Evolutionary conservation across 2,113 vertebrate genomes (phyloP), one percentile per base, ranked within the genome.

Genomic region (Sebastes schlegelii): DNA sequence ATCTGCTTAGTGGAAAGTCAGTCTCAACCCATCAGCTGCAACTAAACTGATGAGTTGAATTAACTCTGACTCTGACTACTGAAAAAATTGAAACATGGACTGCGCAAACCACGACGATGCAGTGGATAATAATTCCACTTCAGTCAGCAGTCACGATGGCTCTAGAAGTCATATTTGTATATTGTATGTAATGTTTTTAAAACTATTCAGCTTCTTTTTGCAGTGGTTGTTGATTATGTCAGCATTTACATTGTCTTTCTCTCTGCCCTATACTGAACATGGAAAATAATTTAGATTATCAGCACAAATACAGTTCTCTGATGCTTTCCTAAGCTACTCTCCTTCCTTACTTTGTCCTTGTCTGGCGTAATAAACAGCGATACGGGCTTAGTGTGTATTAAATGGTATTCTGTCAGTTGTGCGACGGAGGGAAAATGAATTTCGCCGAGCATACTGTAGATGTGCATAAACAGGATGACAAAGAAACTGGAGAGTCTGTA

Each of bases 221-320:
- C 55, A 12, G 55, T 42, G 70, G 54, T 75, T 81, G 85, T 62
- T 92, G 90, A 86, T 86, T 74, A 91, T 85, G 86, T 91, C 91
- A 90, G 90, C 88, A 55, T 86, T 91, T 85, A 66, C 77, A 86
- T 88, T 86, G 77, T 88, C 79, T 84, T 80, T 78, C 57, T 86
- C 65, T 61, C 43, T 49, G 79, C 81, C 69, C 74, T 67, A 69
- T 79, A 82, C 67, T 21, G 81, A 78, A 91, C 82, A 87, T 85
- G 82, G 72, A 84, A 86, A 79, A 91, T 88, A 82, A 88, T 91
- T 91, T 84, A 79, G 80, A 89, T 88, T 89, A 91, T 91, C 88
- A 86, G 90, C 90, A 89, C 64, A 86, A 91, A 91, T 66, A 80
- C 43, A 66, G 75, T 77, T 61, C 79, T 84, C 77, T 69, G 83